phyloP scores from a whole-genome alignment of 2,113 vertebrate species.

The Calonectris borealis region DNA sequence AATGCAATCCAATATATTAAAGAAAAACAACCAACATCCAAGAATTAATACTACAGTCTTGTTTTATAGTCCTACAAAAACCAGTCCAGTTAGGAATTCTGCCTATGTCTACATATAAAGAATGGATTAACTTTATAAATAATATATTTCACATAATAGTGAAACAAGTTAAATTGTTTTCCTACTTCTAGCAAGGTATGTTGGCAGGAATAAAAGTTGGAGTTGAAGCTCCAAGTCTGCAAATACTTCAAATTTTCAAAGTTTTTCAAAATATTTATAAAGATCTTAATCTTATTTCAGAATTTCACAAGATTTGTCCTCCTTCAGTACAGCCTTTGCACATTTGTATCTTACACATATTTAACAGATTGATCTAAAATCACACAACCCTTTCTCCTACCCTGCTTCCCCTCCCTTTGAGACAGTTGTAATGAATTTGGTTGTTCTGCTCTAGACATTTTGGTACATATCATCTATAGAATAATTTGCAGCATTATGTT shows the following conservation, averaged over 20 bases:
- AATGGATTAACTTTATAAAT: not conserved
- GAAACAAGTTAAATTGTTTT: not conserved
- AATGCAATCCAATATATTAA: not conserved
- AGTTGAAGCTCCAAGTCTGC: not conserved
- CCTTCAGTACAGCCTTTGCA: not conserved
- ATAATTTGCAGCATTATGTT: conserved; percentile 17
- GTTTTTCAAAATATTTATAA: not conserved
- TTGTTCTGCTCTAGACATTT: not conserved
- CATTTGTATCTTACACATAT: fast-evolving
- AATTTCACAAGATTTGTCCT: not conserved
- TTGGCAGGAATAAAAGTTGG: not conserved
- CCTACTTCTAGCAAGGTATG: not conserved
- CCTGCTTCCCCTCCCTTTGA: not conserved
- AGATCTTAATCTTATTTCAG: not conserved
- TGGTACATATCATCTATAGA: not conserved
- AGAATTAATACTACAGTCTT: not conserved
- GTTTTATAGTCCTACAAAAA: not conserved
- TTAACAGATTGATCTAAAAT: not conserved
- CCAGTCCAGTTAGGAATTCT: not conserved
- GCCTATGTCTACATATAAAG: not conserved
- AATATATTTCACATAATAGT: not conserved
- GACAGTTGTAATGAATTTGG: not conserved
- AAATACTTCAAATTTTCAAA: not conserved
- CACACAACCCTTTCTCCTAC: not conserved
- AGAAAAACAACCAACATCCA: not conserved